Evolutionary conservation across 2,113 vertebrate species (phyloP).

Genomic region (Xerus inauris): DNA sequence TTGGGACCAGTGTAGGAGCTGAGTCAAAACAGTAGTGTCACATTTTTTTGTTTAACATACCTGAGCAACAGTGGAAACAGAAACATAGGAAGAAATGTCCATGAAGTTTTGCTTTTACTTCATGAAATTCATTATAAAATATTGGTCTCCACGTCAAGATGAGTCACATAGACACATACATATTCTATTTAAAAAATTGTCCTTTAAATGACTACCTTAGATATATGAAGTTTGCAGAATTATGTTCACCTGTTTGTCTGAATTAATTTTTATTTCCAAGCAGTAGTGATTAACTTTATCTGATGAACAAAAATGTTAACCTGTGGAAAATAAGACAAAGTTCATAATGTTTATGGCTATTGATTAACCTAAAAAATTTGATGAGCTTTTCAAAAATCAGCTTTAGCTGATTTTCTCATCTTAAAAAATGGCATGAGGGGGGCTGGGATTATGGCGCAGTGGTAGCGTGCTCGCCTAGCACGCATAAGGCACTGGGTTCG

Average conservation of each 20-base stretch:
- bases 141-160: neutral
- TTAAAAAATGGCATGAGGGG: slow-evolving; percentile 57
- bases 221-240: slow-evolving; percentile 76
- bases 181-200: slow-evolving; percentile 9
- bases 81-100: neutral
- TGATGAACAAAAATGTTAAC: slow-evolving; percentile 83
- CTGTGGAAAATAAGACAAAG: slow-evolving; percentile 82
- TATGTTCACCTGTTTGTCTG: slow-evolving; percentile 74
- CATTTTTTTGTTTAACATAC: neutral
- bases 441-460: too few species aligned
- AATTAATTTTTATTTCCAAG: slow-evolving; percentile 82
- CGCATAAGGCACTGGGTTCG: too few species aligned
- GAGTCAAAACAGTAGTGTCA: neutral
- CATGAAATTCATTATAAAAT: neutral
- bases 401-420: slow-evolving; percentile 81
- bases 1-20: neutral
- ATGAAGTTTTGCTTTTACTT: slow-evolving; percentile 28
- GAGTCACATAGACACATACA: neutral
- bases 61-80: neutral
- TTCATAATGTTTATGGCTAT: slow-evolving; percentile 82
- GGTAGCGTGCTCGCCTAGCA: too few species aligned
- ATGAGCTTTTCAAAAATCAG: slow-evolving; percentile 78
- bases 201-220: slow-evolving; percentile 54
- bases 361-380: slow-evolving; percentile 87
- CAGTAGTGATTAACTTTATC: slow-evolving; percentile 87